A percentile compares a stretch with the other conserved stretches of the same genome.
Evolutionary conservation across 2,113 vertebrate species (phyloP).

Genomic region (Tyto alba): DNA sequence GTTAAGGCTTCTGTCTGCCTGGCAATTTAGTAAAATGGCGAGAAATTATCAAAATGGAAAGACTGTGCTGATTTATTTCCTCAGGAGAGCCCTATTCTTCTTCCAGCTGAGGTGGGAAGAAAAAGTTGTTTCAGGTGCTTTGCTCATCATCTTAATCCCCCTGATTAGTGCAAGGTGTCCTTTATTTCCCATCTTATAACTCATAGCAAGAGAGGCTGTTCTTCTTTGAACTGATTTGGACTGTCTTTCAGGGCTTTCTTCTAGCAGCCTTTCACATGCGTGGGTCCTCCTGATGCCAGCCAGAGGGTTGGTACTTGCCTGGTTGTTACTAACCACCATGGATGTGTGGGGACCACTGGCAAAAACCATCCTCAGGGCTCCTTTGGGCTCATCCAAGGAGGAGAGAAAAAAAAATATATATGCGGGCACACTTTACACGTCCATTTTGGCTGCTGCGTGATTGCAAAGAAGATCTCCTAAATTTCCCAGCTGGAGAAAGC

Average conservation of each 20-base stretch:
- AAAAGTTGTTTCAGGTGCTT: conserved; percentile 73
- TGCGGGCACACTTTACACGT: too few species aligned
- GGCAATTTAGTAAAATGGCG: conserved; percentile 39
- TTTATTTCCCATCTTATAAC: not conserved
- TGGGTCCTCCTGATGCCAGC: not conserved
- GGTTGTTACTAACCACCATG: not conserved
- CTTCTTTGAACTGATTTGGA: not conserved
- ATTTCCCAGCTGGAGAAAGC: not conserved
- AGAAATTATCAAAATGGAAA: conserved; percentile 60
- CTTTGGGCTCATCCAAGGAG: not conserved
- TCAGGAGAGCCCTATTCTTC: conserved; percentile 59
- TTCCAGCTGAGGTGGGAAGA: conserved; percentile 34
- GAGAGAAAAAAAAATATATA: too few species aligned
- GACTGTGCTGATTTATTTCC: conserved; percentile 60
- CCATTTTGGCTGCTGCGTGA: not conserved
- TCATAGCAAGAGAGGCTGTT: not conserved
- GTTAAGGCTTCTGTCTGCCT: conserved; percentile 35
- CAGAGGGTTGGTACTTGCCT: not conserved
- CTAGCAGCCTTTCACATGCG: fast-evolving
- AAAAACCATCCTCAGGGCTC: not conserved
- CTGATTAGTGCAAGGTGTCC: conserved; percentile 60
- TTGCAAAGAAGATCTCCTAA: not conserved
- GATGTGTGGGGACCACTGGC: not conserved
- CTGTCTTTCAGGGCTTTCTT: not conserved
- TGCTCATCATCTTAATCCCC: conserved; percentile 20